Evolutionary conservation across 2,888 invertebrate genomes (phyloP), one percentile per base, ranked within the genome.

Genomic region (Latrodectus elegans): DNA sequence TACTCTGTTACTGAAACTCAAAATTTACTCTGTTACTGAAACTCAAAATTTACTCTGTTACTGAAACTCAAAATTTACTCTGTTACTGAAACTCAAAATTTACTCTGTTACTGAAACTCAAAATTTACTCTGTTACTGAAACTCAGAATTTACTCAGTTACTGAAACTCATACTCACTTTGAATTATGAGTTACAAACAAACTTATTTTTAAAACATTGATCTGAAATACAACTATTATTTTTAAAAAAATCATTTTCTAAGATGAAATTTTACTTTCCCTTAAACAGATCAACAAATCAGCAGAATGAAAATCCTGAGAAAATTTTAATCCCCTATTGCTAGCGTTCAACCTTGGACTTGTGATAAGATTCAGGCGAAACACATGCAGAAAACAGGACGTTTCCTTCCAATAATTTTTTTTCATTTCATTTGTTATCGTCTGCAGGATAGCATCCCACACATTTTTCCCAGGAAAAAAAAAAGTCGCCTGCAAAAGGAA

Each of bases 271-370:
- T 9, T 71, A 71, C 71, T 71, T 71, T 71, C 71, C 8, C 26
- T 38, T 11, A 49, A 71, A 26, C 49, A 71, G 12, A 71, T 49
- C 22, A 60, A n/a, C n/a, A 60, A 60, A 60, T 60, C 60, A 76
- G 22, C 38, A 38, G 67, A 49, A n/a, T 9, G 38, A 74, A 73
- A 74, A 71, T 70, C 85, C 38, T 86, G 85, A 86, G 85, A 86
- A 86, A 80, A 86, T 17, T 80, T 80, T 86, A 86, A 86, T 86
- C 85, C 85, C 51, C 38, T 38, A 0, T 38, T 64, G n/a, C 51
- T 76, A 71, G 51, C 76, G 70, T 72, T 71, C 76, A 83, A 83
- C 83, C 83, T 83, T 83, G 83, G 83, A 22, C 55, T 52, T 49
- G 26, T 65, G 55, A 38, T 38, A 38, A 38, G 71, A 53, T 68